These are phyloP conservation scores for Poeciliopsis paucimaculata DNA, from an alignment of 2,797 vertebrate species.

Conservation along the genomic window DNA sequence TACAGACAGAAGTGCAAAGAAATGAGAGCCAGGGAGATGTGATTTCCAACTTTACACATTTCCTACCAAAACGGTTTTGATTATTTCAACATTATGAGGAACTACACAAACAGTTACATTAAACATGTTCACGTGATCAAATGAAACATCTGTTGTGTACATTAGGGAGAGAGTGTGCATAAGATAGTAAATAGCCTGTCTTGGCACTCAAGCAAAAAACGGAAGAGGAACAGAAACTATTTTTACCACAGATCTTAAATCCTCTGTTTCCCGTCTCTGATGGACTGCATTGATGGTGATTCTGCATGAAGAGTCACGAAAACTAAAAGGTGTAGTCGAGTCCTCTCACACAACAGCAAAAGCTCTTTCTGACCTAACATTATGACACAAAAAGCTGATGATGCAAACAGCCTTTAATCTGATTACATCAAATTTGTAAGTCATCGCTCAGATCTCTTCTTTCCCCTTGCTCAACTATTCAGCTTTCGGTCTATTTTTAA, in stretches of 20 bases:
- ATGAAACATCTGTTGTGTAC: neutral
- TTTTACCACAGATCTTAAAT: slow-evolving; percentile 2
- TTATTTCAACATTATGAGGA: slow-evolving; percentile 45
- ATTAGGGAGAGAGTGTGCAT: neutral
- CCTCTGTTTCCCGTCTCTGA: neutral
- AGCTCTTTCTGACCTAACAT: slow-evolving; percentile 29
- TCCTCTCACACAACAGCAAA: slow-evolving; percentile 6
- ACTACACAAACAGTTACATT: slow-evolving; percentile 9
- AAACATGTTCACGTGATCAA: neutral
- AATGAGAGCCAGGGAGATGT: slow-evolving; percentile 32
- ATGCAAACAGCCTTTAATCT: slow-evolving; percentile 64
- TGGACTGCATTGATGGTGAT: slow-evolving; percentile 5
- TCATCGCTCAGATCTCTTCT: slow-evolving; percentile 58
- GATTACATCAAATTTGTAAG: slow-evolving; percentile 71
- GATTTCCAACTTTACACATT: slow-evolving; percentile 51
- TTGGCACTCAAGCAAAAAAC: slow-evolving; percentile 4
- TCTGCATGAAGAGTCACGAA: slow-evolving; percentile 1
- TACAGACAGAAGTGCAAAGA: slow-evolving; percentile 14
- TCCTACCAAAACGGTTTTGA: slow-evolving; percentile 53
- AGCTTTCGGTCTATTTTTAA: slow-evolving; percentile 79
- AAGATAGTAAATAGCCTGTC: neutral
- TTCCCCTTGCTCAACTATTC: slow-evolving; percentile 53
- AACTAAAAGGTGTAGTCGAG: neutral
- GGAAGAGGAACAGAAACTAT: slow-evolving; percentile 1
- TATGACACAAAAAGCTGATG: slow-evolving; percentile 37